Base-by-base conservation (phyloP, 2,888 invertebrate genomes). In the Plusia festucae region DNA sequence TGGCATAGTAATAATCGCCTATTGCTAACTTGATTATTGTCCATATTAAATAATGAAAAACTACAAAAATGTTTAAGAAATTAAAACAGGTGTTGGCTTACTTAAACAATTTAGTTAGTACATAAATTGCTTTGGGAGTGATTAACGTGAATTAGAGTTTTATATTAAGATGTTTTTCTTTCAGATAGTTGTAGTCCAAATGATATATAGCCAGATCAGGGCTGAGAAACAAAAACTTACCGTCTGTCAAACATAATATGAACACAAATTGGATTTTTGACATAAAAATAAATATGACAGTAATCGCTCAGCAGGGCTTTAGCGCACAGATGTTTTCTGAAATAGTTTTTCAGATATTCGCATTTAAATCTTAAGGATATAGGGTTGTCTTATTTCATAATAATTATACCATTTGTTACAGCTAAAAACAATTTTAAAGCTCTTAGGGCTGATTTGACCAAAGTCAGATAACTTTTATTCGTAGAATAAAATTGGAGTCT, bases 41-140 rank as follows among this genome's bases (percentile, higher is more conserved):
- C n/a, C n/a, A n/a, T n/a, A n/a, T n/a, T n/a, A n/a, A n/a, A n/a
- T 24, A 24, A 24, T 3, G 24, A 24, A 5, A 24, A 5, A 2
- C 18, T 46, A 16, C 7, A 16, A 46, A 16, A 16, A 8, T 16
- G n/a, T 3, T 44, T 2, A 18, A 1, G 8, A 46, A 46, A 46
- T 18, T 16, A 16, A 18, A 46, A 46, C 18, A n/a, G 46, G 46
- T 2, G 16, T 18, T 18, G 9, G 16, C 16, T 16, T 18, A 46
- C 16, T 13, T 24, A 64, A 61, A 40, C 5, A 30, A 56, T 67
- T 46, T 54, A 20, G 49, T 7, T 56, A 68, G 58, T 56, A 30
- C 53, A 30, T 51, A 20, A 27, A 46, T 20, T 32, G 40, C 30
- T 59, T 8, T n/a, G 60, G 30, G 57, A 67, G 15, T 22, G 7